phyloP scores from a whole-genome alignment of 2,113 vertebrate genomes.

The Corythornis madagascariensis region DNA sequence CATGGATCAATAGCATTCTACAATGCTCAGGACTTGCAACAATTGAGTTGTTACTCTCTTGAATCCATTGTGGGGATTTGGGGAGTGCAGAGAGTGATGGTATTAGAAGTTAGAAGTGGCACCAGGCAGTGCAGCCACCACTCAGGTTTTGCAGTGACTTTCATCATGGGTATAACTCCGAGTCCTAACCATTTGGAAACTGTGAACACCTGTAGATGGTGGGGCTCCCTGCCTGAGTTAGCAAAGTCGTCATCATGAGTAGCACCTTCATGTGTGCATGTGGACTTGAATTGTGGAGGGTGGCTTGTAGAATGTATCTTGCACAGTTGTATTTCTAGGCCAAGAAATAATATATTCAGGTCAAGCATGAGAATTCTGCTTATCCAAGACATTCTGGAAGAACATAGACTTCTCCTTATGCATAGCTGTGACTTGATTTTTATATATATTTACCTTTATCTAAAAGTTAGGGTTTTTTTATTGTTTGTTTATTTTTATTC shows the following conservation, averaged over 20 bases:
- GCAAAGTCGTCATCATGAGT: background rate
- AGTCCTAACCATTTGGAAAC: background rate
- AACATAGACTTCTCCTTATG: background rate
- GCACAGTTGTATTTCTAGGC: background rate
- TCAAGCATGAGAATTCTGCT: background rate
- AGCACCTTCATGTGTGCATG: background rate
- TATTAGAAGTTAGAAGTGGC: background rate
- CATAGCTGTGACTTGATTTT: background rate
- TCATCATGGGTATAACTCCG: background rate
- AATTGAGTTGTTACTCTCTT: background rate
- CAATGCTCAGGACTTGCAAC: background rate
- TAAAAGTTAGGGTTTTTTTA: background rate
- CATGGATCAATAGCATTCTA: slow-evolving; percentile 19
- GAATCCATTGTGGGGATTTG: fast-evolving
- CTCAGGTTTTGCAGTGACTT: background rate
- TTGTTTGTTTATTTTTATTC: background rate
- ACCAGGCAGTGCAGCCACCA: background rate
- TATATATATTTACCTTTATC: background rate
- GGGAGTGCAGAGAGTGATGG: background rate
- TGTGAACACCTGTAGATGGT: fast-evolving
- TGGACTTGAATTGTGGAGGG: background rate
- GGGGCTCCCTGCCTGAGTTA: background rate
- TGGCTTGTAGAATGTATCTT: background rate
- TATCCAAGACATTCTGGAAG: background rate
- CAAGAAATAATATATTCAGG: background rate